These are phyloP conservation scores for Squalus acanthias DNA, from an alignment of 2,797 vertebrate species.

Conservation along the genomic window DNA sequence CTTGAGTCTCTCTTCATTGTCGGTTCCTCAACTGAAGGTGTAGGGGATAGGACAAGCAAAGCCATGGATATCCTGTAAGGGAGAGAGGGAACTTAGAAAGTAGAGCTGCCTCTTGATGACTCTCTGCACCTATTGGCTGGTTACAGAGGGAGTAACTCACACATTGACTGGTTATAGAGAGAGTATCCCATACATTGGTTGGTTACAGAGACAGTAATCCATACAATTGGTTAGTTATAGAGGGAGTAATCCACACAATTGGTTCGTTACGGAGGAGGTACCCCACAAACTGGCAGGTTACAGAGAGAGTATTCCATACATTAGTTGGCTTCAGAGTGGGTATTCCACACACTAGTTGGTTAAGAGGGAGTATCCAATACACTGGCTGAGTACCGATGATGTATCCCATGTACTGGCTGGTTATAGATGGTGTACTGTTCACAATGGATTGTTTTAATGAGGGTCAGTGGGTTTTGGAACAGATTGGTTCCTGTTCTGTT, in stretches of 20 bases:
- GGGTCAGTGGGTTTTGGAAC: background rate
- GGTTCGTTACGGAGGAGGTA: too few relatives aligned
- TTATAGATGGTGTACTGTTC: background rate
- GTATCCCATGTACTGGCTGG: background rate
- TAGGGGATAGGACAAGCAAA: background rate
- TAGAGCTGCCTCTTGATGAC: background rate
- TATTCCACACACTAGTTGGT: background rate
- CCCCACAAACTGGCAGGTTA: too few relatives aligned
- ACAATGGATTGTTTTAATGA: background rate
- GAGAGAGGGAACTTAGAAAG: too few relatives aligned
- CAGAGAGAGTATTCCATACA: background rate
- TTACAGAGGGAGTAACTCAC: background rate
- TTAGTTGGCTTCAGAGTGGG: background rate
- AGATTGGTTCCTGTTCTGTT: background rate
- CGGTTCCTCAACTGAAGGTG: background rate
- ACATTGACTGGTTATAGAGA: background rate
- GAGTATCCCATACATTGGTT: background rate
- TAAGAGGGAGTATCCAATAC: background rate
- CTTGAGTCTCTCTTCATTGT: background rate
- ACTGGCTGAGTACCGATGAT: background rate
- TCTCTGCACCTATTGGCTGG: background rate
- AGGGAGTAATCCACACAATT: too few relatives aligned
- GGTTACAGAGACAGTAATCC: background rate
- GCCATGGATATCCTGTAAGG: background rate
- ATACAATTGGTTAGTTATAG: background rate